A percentile compares a stretch with the other conserved stretches of the same genome.
Evolutionary conservation across 2,113 vertebrate species (phyloP).

Genomic region (Romanogobio albipinnatus): DNA sequence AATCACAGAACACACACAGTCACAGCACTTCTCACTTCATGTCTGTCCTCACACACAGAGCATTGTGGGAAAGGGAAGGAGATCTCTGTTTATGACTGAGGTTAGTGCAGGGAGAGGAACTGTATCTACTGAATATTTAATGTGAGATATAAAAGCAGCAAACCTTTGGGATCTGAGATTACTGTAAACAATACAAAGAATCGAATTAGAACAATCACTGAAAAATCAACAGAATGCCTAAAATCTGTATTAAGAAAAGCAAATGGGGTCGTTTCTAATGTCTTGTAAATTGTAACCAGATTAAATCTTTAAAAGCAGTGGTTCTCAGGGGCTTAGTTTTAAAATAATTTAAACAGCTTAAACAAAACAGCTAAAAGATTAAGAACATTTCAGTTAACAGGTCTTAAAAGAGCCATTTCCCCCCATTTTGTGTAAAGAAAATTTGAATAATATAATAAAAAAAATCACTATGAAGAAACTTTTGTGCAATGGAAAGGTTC

Average conservation of each 20-base stretch:
- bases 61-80: slow-evolving; percentile 26
- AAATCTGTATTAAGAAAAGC: not conserved
- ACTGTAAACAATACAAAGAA: slow-evolving; percentile 37
- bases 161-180: slow-evolving; percentile 31
- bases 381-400: too few relatives aligned
- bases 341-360: not conserved
- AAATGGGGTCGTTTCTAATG: not conserved
- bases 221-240: not conserved
- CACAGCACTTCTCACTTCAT: not conserved
- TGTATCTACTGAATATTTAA: not conserved
- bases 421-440: too few relatives aligned
- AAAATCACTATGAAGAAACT: too few relatives aligned
- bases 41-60: slow-evolving; percentile 19
- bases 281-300: not conserved
- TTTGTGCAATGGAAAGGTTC: too few relatives aligned
- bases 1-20: slow-evolving; percentile 16
- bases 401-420: too few relatives aligned
- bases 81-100: not conserved
- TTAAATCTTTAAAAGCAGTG: not conserved
- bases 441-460: not conserved
- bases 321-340: not conserved
- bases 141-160: slow-evolving; percentile 13
- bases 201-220: not conserved
- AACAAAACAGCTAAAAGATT: not conserved
- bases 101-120: not conserved